Evolutionary conservation across 2,888 invertebrate species (phyloP), one percentile per base, ranked within the genome.

Genomic region (Mythimna ferrago): DNA sequence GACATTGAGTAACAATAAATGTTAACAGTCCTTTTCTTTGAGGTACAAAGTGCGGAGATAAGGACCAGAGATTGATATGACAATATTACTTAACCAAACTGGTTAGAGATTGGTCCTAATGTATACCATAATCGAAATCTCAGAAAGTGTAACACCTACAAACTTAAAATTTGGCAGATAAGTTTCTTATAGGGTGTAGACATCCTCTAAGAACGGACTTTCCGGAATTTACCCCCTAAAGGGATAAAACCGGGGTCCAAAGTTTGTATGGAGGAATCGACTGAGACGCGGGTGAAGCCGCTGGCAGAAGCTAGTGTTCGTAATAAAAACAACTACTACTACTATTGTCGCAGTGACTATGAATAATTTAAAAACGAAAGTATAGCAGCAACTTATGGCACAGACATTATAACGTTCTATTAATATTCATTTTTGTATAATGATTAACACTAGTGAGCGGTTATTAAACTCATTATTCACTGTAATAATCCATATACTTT

Each of bases 331-430:
- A 62, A 70, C 66, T 63, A 53, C 35, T 66, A 61, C 32, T 56
- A 53, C 63, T 51, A 61, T 32, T 54, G 44, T 71, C 57, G 53
- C 56, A 60, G 66, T 56, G 57, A 58, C 16, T 53, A 86, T 76
- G 86, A 87, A 90, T 89, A 86, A 87, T 83, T 87, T 80, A 91
- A 87, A 89, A 90, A 82, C 85, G 90, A 90, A 91, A 91, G 90
- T 89, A 89, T 88, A 85, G 76, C 81, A 84, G 85, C 82, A 82
- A 83, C 74, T 73, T 76, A 76, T 66, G 72, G 73, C 73, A 73
- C 67, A 48, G 48, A 19, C 48, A 58, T 3, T 62, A 71, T 67
- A 76, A 68, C 73, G 56, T 32, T 80, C 75, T 76, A 90, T 89
- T 81, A 86, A 89, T 89, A 85, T 89, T 88, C 88, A 89, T 87